Evolutionary conservation across 2,888 invertebrate species (phyloP), one percentile per base, ranked within the genome.

Genomic region (Drosophila borborema): DNA sequence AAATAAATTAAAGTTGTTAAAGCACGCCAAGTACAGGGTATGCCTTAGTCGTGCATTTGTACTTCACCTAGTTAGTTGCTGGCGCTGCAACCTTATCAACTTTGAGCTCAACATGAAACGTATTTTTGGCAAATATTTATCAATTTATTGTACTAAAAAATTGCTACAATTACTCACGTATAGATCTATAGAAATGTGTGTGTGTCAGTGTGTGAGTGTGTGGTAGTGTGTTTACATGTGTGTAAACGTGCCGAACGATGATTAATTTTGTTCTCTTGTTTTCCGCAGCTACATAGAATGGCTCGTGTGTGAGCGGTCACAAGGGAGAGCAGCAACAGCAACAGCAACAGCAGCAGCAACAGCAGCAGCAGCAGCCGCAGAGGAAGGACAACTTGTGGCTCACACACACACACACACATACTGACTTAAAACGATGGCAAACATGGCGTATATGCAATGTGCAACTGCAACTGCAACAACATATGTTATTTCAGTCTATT

Each of bases 61-160:
- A 3, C 12, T 56, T 0, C 14, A 31, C 7, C 1, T 8, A 12
- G 31, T 46, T 64, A 64, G 56, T 43, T 62, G 14, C 59, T 40
- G 28, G 28, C 38, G 34, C n/a, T 55, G 38, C 16, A 16, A 38
- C 49, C 65, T 80, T 86, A 88, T 86, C 84, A 75, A 70, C 51
- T 70, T 72, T 51, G 60, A 70, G 67, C 67, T 46, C 28, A 55
- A 36, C 61, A 46, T 67, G 56, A 60, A 63, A 64, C 64, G 72
- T 79, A 77, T 83, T 86, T 80, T 84, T 69, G 79, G 76, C 84
- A 86, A 86, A 84, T 86, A 88, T 84, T 86, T 86, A 86, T 88
- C 86, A 81, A 86, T 88, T 78, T 86, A 84, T 81, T 81, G 67
- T 72, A 63, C 80, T 80, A 77, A 88, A 86, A 87, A 86, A 86